Evolutionary conservation across 1,140 invertebrate genomes (phyloP).

Genomic region (Tyrophagus putrescentiae): DNA sequence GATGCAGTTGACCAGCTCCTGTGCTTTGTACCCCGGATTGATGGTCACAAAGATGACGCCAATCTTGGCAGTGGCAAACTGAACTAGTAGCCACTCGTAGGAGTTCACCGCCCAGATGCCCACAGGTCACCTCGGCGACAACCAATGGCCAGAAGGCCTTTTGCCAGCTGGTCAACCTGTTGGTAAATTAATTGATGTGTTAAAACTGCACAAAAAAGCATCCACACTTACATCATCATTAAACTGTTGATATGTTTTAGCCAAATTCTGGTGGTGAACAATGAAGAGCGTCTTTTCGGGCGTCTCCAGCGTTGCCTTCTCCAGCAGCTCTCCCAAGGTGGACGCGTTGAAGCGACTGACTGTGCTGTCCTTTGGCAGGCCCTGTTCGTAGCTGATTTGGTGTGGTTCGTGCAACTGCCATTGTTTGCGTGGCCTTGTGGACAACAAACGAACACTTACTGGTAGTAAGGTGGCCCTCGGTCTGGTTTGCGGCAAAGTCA

Average conservation of each 20-base stretch:
- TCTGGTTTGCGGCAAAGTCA: too few species aligned
- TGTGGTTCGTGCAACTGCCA: too few species aligned
- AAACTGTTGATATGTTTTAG: slow-evolving; percentile 47
- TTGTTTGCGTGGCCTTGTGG: too few species aligned
- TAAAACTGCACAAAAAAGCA: neutral
- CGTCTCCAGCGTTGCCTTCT: neutral
- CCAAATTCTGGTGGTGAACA: slow-evolving; percentile 43
- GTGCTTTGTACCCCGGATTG: slow-evolving; percentile 33
- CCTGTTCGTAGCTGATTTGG: slow-evolving; percentile 6
- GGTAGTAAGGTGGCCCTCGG: too few species aligned
- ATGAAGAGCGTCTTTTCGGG: slow-evolving; percentile 42
- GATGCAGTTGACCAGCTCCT: slow-evolving; percentile 33
- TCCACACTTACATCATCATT: slow-evolving; percentile 40
- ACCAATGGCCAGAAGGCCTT: slow-evolving; percentile 58
- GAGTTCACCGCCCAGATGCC: slow-evolving; percentile 78
- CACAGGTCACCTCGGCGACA: slow-evolving; percentile 62
- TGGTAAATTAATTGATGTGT: neutral
- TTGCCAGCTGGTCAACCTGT: slow-evolving; percentile 59
- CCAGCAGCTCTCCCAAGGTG: slow-evolving; percentile 13
- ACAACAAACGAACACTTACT: too few species aligned
- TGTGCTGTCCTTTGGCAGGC: neutral
- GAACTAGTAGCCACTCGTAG: slow-evolving; percentile 59
- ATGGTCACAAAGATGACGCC: slow-evolving; percentile 41
- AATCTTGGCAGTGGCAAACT: slow-evolving; percentile 58
- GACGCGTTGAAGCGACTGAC: neutral